These are phyloP conservation scores for Leucania comma DNA, from an alignment of 2,888 invertebrate genomes.

Conservation along the genomic window DNA sequence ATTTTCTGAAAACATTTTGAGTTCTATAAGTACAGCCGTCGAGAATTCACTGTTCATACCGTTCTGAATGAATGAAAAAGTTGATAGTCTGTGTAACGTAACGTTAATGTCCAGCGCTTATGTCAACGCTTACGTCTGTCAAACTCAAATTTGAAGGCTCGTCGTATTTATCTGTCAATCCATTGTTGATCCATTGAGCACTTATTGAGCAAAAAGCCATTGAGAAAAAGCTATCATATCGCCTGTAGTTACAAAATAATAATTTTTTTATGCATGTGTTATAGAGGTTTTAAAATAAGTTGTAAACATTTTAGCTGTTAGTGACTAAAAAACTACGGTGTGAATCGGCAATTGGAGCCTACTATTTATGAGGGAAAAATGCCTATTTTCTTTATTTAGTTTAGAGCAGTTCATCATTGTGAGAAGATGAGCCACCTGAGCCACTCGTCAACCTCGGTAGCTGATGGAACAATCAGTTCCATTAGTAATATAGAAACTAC, in stretches of 20 bases:
- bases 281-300: not conserved
- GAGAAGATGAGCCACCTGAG: constrained; percentile 79
- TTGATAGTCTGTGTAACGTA: constrained; percentile 18
- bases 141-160: not conserved
- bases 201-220: too few species aligned
- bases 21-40: not conserved
- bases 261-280: not conserved
- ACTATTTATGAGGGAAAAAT: not conserved
- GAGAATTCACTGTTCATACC: constrained; percentile 17
- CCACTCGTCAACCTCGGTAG: constrained; percentile 71
- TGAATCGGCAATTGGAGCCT: constrained; percentile 11
- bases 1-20: not conserved
- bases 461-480: constrained; percentile 73
- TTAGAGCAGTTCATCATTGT: constrained; percentile 22
- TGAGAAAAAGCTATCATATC: not conserved
- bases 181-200: too few species aligned
- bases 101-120: constrained; percentile 17
- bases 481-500: constrained; percentile 73
- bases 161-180: not conserved
- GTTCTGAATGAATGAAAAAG: constrained; percentile 6
- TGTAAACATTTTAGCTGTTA: not conserved
- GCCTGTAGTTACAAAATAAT: not conserved
- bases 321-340: constrained; percentile 3
- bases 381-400: constrained; percentile 6
- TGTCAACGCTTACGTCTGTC: not conserved